A percentile compares a stretch with the other conserved stretches of the same genome.
Conservation (phyloP, 2,113 vertebrate genomes). For the Eleginops maclovinus region DNA sequence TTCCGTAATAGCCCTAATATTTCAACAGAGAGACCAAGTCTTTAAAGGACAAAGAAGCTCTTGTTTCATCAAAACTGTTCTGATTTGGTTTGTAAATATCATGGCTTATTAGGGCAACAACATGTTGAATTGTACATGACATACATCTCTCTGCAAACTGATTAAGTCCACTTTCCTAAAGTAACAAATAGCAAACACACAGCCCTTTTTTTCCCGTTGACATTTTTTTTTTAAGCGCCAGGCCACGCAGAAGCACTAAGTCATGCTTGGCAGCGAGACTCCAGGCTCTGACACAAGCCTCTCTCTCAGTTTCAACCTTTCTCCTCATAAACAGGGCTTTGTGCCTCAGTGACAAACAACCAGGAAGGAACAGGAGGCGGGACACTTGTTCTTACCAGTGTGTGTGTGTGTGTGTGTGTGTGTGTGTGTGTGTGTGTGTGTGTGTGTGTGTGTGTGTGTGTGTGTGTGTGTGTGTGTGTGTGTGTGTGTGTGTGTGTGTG, state of each 20-base stretch:
- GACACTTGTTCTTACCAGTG: constrained; percentile 53
- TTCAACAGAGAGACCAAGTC: neutral
- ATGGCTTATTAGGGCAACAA: neutral
- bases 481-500: constrained; percentile 24
- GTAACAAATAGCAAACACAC: constrained; percentile 11
- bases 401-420: constrained; percentile 32
- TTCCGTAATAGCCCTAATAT: neutral
- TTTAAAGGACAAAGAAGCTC: neutral
- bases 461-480: constrained; percentile 1
- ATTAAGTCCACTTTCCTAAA: neutral
- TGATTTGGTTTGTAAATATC: neutral
- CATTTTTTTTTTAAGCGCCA: no score
- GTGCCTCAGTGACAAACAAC: constrained; percentile 74
- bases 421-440: constrained; percentile 1
- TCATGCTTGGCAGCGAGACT: constrained; percentile 60
- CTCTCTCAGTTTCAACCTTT: constrained; percentile 68
- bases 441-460: constrained; percentile 16
- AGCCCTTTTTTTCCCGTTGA: constrained; percentile 10
- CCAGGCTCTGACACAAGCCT: constrained; percentile 68
- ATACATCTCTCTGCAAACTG: neutral
- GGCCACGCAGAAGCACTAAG: constrained; percentile 59
- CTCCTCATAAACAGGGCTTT: constrained; percentile 76
- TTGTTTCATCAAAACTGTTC: neutral
- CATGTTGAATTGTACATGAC: neutral
- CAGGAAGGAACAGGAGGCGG: constrained; percentile 72